Percentiles rank a stretch among this genome's conserved stretches.
Conservation (phyloP, 2,113 vertebrate species). For the Takifugu bimaculatus region DNA sequence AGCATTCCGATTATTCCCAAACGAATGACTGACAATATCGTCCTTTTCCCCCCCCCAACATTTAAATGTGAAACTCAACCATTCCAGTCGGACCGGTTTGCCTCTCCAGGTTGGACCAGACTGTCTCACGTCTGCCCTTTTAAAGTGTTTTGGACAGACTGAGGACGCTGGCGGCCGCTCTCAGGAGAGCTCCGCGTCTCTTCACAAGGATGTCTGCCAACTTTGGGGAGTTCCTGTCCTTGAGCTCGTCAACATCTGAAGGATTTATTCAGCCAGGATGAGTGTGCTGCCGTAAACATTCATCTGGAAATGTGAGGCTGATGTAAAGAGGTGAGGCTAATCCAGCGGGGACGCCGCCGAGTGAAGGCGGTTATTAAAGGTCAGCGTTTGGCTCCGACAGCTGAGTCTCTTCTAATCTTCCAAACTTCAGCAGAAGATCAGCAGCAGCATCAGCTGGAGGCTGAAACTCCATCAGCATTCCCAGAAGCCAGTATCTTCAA, state of each 20-base stretch:
- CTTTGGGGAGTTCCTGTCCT: slow-evolving; percentile 61
- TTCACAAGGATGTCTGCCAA: slow-evolving; percentile 36
- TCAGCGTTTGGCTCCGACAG: slow-evolving; percentile 18
- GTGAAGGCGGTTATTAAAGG: slow-evolving; percentile 34
- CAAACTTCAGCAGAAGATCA: too few relatives aligned
- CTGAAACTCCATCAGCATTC: too few relatives aligned
- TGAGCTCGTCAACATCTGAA: slow-evolving; percentile 57
- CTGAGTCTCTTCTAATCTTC: neutral
- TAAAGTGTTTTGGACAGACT: slow-evolving; percentile 18
- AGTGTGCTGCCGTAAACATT: slow-evolving; percentile 56
- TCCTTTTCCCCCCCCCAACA: neutral
- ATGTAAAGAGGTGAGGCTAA: slow-evolving; percentile 54
- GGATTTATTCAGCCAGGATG: slow-evolving; percentile 62
- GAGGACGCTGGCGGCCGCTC: slow-evolving; percentile 22
- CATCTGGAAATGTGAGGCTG: slow-evolving; percentile 59
- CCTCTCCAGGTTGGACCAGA: slow-evolving; percentile 22
- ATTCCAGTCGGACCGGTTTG: neutral
- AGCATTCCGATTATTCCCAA: too few relatives aligned
- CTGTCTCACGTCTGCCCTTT: slow-evolving; percentile 24
- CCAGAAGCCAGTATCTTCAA: too few relatives aligned
- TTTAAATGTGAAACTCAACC: neutral
- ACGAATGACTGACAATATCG: too few relatives aligned
- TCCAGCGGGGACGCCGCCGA: slow-evolving; percentile 37
- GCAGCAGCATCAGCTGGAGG: too few relatives aligned
- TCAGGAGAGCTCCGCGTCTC: slow-evolving; percentile 27